A percentile compares a stretch with the other conserved stretches of the same genome.
Conservation (phyloP, 1,140 invertebrate genomes). For the Ceratitis capitata region DNA sequence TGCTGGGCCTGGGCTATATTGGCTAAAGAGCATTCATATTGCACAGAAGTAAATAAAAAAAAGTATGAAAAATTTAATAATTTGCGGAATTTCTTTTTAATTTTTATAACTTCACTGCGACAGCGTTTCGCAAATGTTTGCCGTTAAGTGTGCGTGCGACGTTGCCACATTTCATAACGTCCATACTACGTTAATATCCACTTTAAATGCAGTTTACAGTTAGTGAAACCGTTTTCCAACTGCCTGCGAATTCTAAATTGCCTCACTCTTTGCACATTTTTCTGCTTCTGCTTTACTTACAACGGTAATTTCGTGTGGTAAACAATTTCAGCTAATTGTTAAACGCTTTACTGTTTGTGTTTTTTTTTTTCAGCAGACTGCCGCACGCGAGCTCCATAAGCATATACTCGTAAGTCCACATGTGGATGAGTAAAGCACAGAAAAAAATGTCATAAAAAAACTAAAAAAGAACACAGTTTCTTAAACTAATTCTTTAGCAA, state of each 20-base stretch:
- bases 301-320: not conserved
- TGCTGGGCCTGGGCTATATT: not conserved
- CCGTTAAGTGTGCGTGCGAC: not conserved
- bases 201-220: slow-evolving; percentile 2
- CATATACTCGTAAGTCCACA: no score
- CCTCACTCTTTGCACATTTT: not conserved
- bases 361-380: not conserved
- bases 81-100: not conserved
- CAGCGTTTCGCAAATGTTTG: not conserved
- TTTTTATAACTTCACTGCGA: not conserved
- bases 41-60: not conserved
- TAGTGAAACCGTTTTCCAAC: not conserved
- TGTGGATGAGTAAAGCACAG: not conserved
- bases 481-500: not conserved
- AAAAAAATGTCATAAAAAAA: not conserved
- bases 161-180: not conserved
- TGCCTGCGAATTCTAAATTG: not conserved
- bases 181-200: not conserved
- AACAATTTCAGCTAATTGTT: not conserved
- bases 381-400: not conserved
- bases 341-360: not conserved
- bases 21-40: slow-evolving; percentile 12
- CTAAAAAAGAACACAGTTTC: not conserved
- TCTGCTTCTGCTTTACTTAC: not conserved
- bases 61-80: not conserved